These are phyloP conservation scores for Sebastes vulpes DNA, from an alignment of 2,797 vertebrate species.

Conservation along the genomic window DNA sequence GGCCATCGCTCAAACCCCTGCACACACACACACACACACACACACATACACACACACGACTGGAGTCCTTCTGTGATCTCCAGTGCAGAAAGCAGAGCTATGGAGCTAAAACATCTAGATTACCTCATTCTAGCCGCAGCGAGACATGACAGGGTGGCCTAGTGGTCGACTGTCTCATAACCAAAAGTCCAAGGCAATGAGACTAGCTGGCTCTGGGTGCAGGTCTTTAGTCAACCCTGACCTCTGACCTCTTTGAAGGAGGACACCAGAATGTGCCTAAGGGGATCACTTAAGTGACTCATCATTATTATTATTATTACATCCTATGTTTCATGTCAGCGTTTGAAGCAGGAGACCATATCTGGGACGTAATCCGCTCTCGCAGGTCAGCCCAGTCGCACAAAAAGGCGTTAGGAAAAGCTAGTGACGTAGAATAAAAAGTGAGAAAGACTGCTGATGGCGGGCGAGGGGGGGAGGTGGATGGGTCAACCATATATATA, in stretches of 20 bases:
- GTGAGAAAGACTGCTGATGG: no score
- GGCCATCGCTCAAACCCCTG: slow-evolving; percentile 60
- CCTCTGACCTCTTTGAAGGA: slow-evolving; percentile 13
- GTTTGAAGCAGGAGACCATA: not conserved
- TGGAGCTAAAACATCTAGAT: slow-evolving; percentile 34
- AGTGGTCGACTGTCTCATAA: not conserved
- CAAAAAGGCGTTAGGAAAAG: no score
- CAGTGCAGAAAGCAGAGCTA: slow-evolving; percentile 27
- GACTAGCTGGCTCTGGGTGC: not conserved
- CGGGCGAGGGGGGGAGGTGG: no score
- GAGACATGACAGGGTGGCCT: slow-evolving; percentile 4
- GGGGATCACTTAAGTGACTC: not conserved
- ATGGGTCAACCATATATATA: no score
- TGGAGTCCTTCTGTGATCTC: slow-evolving; percentile 47
- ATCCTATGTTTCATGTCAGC: slow-evolving; percentile 8
- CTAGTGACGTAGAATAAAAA: no score
- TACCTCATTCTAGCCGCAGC: not conserved
- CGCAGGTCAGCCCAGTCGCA: not conserved
- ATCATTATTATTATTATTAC: slow-evolving; percentile 10
- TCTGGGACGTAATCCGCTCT: no score
- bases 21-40: not conserved
- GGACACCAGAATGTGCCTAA: not conserved
- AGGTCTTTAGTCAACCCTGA: not conserved
- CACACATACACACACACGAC: not conserved
- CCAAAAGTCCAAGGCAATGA: not conserved